phyloP scores from a whole-genome alignment of 2,113 vertebrate genomes.

The Nymphicus hollandicus region DNA sequence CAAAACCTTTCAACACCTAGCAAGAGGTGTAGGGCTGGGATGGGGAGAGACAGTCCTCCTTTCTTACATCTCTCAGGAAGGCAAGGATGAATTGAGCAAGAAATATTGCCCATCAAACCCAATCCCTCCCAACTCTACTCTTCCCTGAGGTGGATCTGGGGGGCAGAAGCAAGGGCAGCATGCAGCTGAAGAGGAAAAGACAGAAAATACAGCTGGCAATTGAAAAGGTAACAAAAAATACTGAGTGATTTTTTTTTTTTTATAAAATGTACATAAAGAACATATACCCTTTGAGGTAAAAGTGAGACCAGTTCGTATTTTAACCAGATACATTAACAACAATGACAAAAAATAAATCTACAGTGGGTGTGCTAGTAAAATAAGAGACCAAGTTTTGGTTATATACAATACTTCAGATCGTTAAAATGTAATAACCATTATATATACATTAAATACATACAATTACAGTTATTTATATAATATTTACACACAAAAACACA shows the following conservation, averaged over 20 bases:
- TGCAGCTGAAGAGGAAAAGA: neutral
- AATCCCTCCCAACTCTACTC: neutral
- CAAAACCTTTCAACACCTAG: neutral
- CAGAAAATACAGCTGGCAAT: neutral
- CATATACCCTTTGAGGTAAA: slow-evolving; percentile 39
- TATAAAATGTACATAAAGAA: slow-evolving; percentile 58
- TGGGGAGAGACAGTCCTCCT: neutral
- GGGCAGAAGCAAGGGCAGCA: neutral
- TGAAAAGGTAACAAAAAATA: slow-evolving; percentile 11
- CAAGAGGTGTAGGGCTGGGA: neutral
- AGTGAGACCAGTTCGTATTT: slow-evolving; percentile 41
- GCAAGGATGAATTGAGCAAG: fast-evolving
- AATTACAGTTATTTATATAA: slow-evolving; percentile 38
- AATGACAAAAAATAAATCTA: slow-evolving; percentile 2
- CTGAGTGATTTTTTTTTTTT: neutral
- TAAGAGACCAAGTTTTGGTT: neutral
- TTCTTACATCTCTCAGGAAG: neutral
- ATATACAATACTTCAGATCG: neutral
- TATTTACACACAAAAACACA: slow-evolving; percentile 6
- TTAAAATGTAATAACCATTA: neutral
- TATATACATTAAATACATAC: slow-evolving; percentile 51
- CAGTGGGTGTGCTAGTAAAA: slow-evolving; percentile 9
- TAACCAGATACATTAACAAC: slow-evolving; percentile 29
- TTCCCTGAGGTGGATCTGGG: fast-evolving
- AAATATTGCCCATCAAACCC: neutral